phyloP scores from a whole-genome alignment of 2,888 invertebrate species.

The Cremastinae sp. region DNA sequence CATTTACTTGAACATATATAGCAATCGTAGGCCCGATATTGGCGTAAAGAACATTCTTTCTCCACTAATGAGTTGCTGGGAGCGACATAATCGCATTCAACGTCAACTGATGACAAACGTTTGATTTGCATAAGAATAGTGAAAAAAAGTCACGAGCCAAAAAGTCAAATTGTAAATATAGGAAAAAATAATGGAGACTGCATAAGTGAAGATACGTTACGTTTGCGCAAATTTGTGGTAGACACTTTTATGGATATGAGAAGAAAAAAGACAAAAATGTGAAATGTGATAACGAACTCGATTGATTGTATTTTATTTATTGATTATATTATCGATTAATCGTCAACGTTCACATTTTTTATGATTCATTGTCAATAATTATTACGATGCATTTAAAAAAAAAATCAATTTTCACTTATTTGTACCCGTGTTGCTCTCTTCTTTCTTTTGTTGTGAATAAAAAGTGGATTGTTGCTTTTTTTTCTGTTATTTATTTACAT shows the following conservation, averaged over 20 bases:
- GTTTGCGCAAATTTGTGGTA: conserved; percentile 1
- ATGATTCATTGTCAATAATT: conserved; percentile 48
- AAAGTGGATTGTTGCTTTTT: conserved; percentile 13
- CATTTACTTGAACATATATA: conserved; percentile 96
- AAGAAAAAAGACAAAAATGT: background rate
- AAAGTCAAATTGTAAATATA: background rate
- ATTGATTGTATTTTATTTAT: conserved; percentile 42
- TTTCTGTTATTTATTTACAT: conserved; percentile 52
- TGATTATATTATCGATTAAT: conserved; percentile 48
- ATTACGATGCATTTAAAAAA: conserved; percentile 24
- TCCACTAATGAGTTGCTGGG: conserved; percentile 65
- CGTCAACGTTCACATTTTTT: conserved; percentile 38
- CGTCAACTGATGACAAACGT: conserved; percentile 69
- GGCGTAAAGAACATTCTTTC: conserved; percentile 54
- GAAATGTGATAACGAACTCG: conserved; percentile 11
- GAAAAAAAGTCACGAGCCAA: background rate
- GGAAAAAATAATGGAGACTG: background rate
- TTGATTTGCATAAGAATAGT: conserved; percentile 44
- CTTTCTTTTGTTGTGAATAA: conserved; percentile 30
- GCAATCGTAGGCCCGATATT: conserved; percentile 82
- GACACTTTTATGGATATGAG: too few relatives aligned
- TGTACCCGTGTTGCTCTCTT: background rate
- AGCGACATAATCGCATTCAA: conserved; percentile 71
- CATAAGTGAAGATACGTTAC: background rate
- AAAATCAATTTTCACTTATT: background rate